Conservation (phyloP, 2,888 invertebrate species). For the Eremobia ochroleuca region DNA sequence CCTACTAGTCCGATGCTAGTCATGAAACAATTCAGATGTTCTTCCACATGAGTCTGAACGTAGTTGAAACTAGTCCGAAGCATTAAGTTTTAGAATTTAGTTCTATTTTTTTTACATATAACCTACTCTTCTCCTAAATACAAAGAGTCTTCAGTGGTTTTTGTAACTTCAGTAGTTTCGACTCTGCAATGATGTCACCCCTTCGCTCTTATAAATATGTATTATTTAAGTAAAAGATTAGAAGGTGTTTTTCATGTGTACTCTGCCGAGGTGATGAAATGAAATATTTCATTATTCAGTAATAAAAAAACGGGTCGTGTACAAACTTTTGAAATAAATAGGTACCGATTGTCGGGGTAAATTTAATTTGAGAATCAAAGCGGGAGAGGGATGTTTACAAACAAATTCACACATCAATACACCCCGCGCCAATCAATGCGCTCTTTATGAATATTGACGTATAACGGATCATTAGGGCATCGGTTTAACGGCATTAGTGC, state of each 20-base stretch:
- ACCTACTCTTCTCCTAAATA: neutral
- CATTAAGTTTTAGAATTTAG: neutral
- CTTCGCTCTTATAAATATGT: neutral
- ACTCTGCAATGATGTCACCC: neutral
- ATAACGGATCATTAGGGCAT: conserved; percentile 68
- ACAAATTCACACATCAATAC: conserved; percentile 35
- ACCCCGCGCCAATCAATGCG: conserved; percentile 28
- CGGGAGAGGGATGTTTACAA: conserved; percentile 19
- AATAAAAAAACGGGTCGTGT: neutral
- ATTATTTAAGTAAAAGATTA: neutral
- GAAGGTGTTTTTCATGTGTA: too few species aligned
- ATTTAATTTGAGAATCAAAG: conserved; percentile 30
- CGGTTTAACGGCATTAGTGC: conserved; percentile 61
- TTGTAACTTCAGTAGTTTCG: neutral
- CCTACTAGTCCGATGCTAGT: neutral
- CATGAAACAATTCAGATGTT: neutral
- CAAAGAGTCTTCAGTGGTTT: neutral
- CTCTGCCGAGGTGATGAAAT: neutral
- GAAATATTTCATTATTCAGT: neutral
- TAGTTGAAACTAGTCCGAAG: neutral
- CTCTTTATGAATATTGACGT: conserved; percentile 59
- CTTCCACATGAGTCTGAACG: neutral
- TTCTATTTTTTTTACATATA: neutral
- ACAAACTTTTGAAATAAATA: neutral
- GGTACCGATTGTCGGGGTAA: neutral